Percentiles rank a stretch among this genome's conserved stretches.
Evolutionary conservation across 64 coral and sea anemone species (phyloP).

Genomic region (Pocillopora damicornis): DNA sequence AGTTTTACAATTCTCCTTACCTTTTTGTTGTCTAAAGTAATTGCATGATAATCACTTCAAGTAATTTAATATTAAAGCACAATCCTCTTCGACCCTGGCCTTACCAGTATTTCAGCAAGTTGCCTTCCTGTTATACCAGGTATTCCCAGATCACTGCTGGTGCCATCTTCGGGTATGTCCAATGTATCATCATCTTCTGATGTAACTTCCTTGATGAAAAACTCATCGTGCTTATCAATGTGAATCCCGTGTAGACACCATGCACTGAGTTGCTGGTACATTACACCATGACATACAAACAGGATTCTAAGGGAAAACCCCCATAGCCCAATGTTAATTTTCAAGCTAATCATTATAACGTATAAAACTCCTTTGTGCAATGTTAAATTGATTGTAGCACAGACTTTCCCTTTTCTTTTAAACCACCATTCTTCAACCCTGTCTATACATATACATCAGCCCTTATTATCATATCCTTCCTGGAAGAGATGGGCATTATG

Average conservation of each 20-base stretch:
- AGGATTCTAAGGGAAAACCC: conserved; percentile 62
- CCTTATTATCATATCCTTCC: too few species aligned
- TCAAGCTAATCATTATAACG: too few species aligned
- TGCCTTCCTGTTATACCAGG: conserved; percentile 86
- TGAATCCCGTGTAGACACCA: conserved; percentile 89
- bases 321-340: neutral
- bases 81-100: neutral
- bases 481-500: too few species aligned
- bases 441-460: too few species aligned
- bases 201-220: conserved; percentile 76
- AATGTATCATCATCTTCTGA: conserved; percentile 19
- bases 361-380: too few species aligned
- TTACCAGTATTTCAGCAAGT: conserved; percentile 84
- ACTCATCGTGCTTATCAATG: conserved; percentile 75
- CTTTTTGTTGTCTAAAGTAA: too few species aligned
- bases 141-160: conserved; percentile 66
- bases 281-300: conserved; percentile 95
- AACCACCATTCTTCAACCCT: too few species aligned
- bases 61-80: too few species aligned
- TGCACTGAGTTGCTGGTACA: conserved; percentile 96
- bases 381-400: too few species aligned
- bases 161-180: conserved; percentile 1
- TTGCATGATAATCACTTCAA: too few species aligned
- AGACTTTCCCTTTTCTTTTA: too few species aligned
- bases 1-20: too few species aligned